Evolutionary conservation across 2,888 invertebrate genomes (phyloP), one percentile per base, ranked within the genome.

Genomic region (Megalurothrips usitatus): DNA sequence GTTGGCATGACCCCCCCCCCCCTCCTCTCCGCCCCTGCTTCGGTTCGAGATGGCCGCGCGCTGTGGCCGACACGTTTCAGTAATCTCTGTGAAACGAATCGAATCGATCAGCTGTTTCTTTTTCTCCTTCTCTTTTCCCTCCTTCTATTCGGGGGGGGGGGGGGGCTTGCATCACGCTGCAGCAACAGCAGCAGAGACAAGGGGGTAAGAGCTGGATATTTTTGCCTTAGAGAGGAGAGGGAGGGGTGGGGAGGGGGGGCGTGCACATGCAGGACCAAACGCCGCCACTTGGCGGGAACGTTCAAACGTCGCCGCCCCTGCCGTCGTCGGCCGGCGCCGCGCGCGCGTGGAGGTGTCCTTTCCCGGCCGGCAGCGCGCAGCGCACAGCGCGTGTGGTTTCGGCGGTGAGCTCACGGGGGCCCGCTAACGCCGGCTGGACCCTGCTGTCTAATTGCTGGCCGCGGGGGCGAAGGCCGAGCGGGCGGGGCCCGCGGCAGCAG

Each of bases 1-100:
- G 34, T 43, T 43, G 6, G 34, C 34, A 43, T 17, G 58, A 10
- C 58, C 10, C 58, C 58, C 17, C 58, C 58, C 58, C 58, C 17
- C 14, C 58, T 17, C 58, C 17, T 17, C 58, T 17, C 14, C 58
- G 8, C 52, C 1, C 49, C 14, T 49, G 14, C 52, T 52, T 17
- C 8, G 52, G 52, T 52, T n/a, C n/a, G 34, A 43, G 34, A 43
- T 43, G 34, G 34, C 52, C 17, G 1, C 8, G 52, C 52, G 52
- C n/a, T n/a, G 58, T 58, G 58, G 58, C 58, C 19, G 68, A 75
- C 26, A 75, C 23, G 68, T 9, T 23, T 68, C 23, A 23, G 68
- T 75, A 75, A 75, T 75, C 68, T 26, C 68, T 75, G 68, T 75
- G 68, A 75, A 23, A 75, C 68, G 68, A 75, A 75, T 75, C 68